Base-by-base conservation (phyloP, 35 echinoderm and acorn worm genomes). In the Acanthaster planci region DNA sequence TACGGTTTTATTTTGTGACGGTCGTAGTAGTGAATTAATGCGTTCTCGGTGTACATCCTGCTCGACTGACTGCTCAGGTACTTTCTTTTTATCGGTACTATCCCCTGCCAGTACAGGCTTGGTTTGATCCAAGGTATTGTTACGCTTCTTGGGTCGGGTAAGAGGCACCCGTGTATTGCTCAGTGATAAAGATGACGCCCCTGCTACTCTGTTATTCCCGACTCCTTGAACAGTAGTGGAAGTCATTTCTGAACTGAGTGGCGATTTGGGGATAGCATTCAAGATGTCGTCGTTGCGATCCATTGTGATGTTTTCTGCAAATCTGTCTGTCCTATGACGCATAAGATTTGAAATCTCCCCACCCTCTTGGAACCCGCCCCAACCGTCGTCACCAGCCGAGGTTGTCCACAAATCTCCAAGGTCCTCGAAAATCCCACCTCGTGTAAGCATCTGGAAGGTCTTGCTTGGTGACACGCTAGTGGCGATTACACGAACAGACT, bases 21-120 rank as follows among this genome's bases (percentile, higher is more conserved):
- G 30, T 34, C 14, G 18, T 26, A 30, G 30, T 1, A 72, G 23
- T 10, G 64, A 72, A 26, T 72, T 72, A 10, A 72, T 26, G 0
- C 64, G 64, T 72, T 72, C 64, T 31, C 64, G 18, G 64, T 72
- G 64, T 29, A 72, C 64, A 14, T 19, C 64, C 34, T 72, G 64
- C 64, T 72, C 64, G 26, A 72, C 64, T 9, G 64, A 72, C 22
- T 26, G 64, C 64, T 10, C 8, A 10, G 0, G 18, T 72, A 34
- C 0, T 47, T 4, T 4, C 42, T 6, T 47, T 12, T 4, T 47
- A 12, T 47, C 42, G 42, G 42, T 47, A 47, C 42, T 12, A 47
- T 47, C 42, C 42, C 4, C 12, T 47, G 42, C 4, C 12, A 12
- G 42, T 47, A 26, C 23, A 7, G 7, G 26, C 23, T 67, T 67